Evolutionary conservation across 2,113 vertebrate genomes (phyloP), one percentile per base, ranked within the genome.

Genomic region (Melanostigma gelatinosum): DNA sequence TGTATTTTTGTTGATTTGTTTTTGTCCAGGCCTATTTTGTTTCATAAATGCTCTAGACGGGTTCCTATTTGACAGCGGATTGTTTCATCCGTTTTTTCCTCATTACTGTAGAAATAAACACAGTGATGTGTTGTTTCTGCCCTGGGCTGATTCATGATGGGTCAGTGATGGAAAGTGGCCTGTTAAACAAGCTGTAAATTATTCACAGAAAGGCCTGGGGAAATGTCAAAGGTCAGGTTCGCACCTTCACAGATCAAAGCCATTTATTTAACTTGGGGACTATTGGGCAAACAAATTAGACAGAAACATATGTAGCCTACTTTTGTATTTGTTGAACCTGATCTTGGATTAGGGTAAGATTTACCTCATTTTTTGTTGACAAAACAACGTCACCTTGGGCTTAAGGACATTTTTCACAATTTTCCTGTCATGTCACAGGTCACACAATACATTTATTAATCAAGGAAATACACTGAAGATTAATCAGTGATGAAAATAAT

Each of bases 221-320:
- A 87, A 79, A 88, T 74, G 85, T 86, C 79, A 82, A 52, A 86
- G 73, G 80, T 86, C 77, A 89, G 24, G 32, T 20, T 5, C 5
- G 8, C 7, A 38, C 32, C 6, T 18, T 36, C 24, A 62, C 13
- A 46, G 15, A 57, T 71, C 55, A 79, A 57, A 70, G 32, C 32
- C 40, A 67, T 57, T 29, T 12, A 46, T 32, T 44, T 44, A 44
- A 8, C 40, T n/a, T 42, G 6, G 13, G 13, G 8, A 63, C 29
- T 75, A 61, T 36, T 10, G 64, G 15, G 60, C 22, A 50, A 48
- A 18, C 2, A 8, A 38, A 38, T 38, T 3, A 15, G 12, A 46
- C 44, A 13, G 15, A 46, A 46, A 50, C 5, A 50, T 50, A 3
- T 22, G 3, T 32, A 8, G 9, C 50, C 6, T 44, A 48, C 1